phyloP scores from a whole-genome alignment of 2,888 invertebrate species.

The Spilosoma lubricipeda region DNA sequence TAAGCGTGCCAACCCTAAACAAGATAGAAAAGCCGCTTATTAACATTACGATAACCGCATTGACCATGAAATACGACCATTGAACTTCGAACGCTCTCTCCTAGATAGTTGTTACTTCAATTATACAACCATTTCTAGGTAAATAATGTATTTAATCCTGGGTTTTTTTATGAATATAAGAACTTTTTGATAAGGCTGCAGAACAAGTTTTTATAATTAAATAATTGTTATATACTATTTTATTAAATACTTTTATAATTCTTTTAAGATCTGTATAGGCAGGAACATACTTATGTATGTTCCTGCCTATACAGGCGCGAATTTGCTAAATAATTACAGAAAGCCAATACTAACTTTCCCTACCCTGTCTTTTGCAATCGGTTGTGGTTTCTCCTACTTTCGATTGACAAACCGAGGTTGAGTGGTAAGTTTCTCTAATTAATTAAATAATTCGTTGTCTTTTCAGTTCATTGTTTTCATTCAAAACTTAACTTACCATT shows the following conservation, averaged over 20 bases:
- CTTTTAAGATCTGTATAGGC: too few relatives aligned
- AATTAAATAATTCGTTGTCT: not conserved
- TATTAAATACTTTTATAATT: not conserved
- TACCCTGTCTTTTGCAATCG: not conserved
- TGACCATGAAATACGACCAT: slow-evolving; percentile 53
- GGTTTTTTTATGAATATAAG: not conserved
- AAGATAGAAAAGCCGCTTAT: slow-evolving; percentile 20
- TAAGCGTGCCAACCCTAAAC: slow-evolving; percentile 24
- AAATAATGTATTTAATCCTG: not conserved
- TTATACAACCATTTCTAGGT: not conserved
- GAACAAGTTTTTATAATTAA: not conserved
- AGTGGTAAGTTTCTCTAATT: not conserved
- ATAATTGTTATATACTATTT: not conserved
- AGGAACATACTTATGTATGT: too few relatives aligned
- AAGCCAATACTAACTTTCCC: not conserved
- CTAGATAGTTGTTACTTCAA: slow-evolving; percentile 19
- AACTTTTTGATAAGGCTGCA: not conserved
- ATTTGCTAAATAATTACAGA: too few relatives aligned
- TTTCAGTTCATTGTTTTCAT: not conserved
- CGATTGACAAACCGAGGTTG: not conserved
- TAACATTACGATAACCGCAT: slow-evolving; percentile 54
- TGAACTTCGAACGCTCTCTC: slow-evolving; percentile 56
- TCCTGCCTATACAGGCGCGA: too few relatives aligned
- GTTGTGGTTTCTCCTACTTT: not conserved
- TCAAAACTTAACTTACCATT: too few relatives aligned